phyloP scores from a whole-genome alignment of 2,797 vertebrate species.

The Rhabdomys pumilio region DNA sequence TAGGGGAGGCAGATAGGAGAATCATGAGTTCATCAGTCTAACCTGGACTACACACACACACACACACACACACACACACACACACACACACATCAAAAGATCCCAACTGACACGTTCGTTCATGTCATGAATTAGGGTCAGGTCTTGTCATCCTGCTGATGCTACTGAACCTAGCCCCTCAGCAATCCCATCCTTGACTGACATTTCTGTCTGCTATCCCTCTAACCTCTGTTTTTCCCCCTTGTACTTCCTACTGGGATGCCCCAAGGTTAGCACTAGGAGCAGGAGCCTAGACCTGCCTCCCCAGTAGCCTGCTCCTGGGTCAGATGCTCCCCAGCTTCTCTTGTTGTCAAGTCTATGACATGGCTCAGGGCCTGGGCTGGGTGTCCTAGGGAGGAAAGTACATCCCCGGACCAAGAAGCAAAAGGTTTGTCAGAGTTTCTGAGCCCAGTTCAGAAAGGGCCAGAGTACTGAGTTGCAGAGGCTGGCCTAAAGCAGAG shows the following conservation, averaged over 20 bases:
- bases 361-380: neutral
- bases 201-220: neutral
- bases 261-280: neutral
- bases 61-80: neutral
- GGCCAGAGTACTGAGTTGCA: conserved; percentile 64
- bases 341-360: conserved; percentile 19
- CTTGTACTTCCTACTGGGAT: neutral
- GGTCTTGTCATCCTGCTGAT: neutral
- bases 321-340: neutral
- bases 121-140: neutral
- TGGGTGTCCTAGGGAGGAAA: conserved; percentile 36
- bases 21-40: neutral
- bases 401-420: conserved; percentile 66
- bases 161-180: neutral
- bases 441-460: conserved; percentile 63
- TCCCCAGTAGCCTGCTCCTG: neutral
- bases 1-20: neutral
- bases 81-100: neutral
- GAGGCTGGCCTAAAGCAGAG: conserved; percentile 6
- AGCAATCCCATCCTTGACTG: neutral
- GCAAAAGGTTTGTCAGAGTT: conserved; percentile 76
- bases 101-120: neutral
- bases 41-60: neutral
- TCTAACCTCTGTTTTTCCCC: neutral
- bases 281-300: neutral